These are phyloP conservation scores for Plebejus melissa DNA, from an alignment of 2,888 invertebrate species.

Conservation along the genomic window DNA sequence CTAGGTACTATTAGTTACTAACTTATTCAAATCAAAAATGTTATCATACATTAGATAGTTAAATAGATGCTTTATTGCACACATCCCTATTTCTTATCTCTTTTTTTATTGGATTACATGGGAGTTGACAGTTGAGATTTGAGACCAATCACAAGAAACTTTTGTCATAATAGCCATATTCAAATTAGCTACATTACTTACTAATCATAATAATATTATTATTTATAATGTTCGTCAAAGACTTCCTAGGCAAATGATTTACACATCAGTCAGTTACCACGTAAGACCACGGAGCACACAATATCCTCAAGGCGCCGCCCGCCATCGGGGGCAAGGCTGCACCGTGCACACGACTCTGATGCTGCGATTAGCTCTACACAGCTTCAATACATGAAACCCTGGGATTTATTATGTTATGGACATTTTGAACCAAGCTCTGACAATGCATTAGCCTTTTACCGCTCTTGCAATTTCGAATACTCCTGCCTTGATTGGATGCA, in stretches of 20 bases:
- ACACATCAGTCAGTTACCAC: neutral
- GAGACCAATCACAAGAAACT: too few relatives aligned
- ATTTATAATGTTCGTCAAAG: neutral
- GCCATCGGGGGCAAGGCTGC: conserved; percentile 28
- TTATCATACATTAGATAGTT: too few relatives aligned
- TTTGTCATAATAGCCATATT: too few relatives aligned
- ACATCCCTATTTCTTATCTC: too few relatives aligned
- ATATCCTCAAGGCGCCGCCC: neutral
- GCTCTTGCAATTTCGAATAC: neutral
- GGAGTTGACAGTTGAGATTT: too few relatives aligned
- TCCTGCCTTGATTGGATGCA: too few relatives aligned
- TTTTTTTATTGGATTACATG: too few relatives aligned
- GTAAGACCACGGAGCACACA: neutral
- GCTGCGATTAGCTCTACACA: neutral
- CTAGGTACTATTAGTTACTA: too few relatives aligned
- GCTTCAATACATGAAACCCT: neutral
- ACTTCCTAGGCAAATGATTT: neutral
- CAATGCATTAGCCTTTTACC: neutral
- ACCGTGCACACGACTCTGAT: neutral
- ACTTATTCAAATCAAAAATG: too few relatives aligned
- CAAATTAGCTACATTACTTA: too few relatives aligned
- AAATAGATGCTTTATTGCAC: too few relatives aligned
- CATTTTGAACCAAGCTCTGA: neutral
- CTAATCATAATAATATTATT: too few relatives aligned
- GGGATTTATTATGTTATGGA: neutral